phyloP scores from a whole-genome alignment of 2,113 vertebrate genomes.

The Dunckerocampus dactyliophorus region DNA sequence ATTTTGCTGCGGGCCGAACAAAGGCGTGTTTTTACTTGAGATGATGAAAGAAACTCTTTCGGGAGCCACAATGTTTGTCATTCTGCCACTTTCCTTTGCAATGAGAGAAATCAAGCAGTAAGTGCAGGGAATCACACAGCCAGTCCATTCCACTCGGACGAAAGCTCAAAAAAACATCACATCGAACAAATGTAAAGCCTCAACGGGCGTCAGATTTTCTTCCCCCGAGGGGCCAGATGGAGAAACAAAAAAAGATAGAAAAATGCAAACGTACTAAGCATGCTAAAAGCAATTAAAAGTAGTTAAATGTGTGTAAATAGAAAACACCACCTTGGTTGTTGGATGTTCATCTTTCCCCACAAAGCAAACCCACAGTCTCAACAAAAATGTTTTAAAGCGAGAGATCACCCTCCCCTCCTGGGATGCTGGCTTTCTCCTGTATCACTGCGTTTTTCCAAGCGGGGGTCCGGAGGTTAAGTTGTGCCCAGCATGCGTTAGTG shows the following conservation, averaged over 20 bases:
- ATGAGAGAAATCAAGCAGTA: background rate
- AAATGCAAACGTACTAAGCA: too few relatives aligned
- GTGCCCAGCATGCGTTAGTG: constrained; percentile 62
- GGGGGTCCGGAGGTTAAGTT: constrained; percentile 68
- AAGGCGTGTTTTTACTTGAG: background rate
- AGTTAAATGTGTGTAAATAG: too few relatives aligned
- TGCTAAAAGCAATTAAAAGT: too few relatives aligned
- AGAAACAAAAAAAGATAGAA: too few relatives aligned
- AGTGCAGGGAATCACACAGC: background rate
- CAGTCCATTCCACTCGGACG: background rate
- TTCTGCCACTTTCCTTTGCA: background rate
- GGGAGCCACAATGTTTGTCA: background rate
- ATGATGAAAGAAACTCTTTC: background rate
- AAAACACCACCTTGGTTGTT: background rate
- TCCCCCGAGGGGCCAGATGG: too few relatives aligned
- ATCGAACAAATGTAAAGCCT: background rate
- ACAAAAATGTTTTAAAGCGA: background rate
- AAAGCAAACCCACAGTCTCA: background rate
- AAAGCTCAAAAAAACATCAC: background rate
- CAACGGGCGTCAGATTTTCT: too few relatives aligned
- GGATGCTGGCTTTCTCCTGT: constrained; percentile 14
- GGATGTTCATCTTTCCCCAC: background rate
- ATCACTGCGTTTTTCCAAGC: constrained; percentile 49
- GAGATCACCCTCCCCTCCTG: constrained; percentile 5
- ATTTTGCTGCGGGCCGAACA: background rate